Base-by-base conservation (phyloP, 2,113 vertebrate species). In the Carettochelys insculpta region DNA sequence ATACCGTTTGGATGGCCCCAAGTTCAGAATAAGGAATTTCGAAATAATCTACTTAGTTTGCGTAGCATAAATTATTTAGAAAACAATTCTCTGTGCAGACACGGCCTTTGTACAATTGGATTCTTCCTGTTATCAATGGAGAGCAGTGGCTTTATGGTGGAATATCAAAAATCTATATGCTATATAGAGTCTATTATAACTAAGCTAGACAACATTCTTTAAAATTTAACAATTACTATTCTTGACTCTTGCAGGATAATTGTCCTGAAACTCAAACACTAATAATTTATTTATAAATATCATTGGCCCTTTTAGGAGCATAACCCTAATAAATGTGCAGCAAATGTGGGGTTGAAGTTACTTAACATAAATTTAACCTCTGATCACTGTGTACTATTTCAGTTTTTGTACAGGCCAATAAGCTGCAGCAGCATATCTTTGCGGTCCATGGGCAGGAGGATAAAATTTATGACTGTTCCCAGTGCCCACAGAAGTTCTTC, bases 401-500 rank as follows among this genome's bases (percentile, higher is more conserved):
- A 99, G 99, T 99, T 97, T 99, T 99, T 75, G 99, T 99, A 94
- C 99, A 99, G 98, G 99, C 99, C 97, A 99, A 99, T 98, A 99
- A 99, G 98, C 98, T 99, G 95, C 99, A 99, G 97, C 99, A 99
- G 96, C 99, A 99, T 97, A 99, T 99, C 97, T 99, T 99, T 78
- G 99, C 99, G 20, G 99, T 99, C 83, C 99, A 99, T 0, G 99
- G 99, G 88, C 99, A 99, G 95, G 99, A 99, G 92, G 99, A 99
- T 97, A 99, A 99, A 97, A 99, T 99, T 97, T 99, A 99, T 31
- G 99, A 99, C 98, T 99, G 99, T 95, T 99, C 99, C 8, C 99
- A 99, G 98, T 99, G 99, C 97, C 99, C 99, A 0, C 99, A 99
- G 98, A 99, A 99, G 98, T 99, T 99, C 98, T 99, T 99, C 98